Percentiles rank a stretch among this genome's conserved stretches.
Conservation (phyloP, 2,797 vertebrate genomes). For the Melanotaenia parkinsoni region DNA sequence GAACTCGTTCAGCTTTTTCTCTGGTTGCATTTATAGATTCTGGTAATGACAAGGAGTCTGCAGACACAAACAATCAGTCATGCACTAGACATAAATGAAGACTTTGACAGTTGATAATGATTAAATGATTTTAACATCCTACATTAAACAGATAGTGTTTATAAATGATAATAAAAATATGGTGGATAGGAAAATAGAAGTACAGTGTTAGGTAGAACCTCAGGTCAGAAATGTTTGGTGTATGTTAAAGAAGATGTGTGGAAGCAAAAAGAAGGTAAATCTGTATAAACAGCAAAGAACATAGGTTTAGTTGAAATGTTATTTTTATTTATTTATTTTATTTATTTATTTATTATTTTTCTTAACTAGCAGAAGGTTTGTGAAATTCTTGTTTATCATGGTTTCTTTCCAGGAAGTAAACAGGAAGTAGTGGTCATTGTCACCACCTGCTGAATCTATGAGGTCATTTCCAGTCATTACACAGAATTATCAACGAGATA, state of each 20-base stretch:
- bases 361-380: neutral
- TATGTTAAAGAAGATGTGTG: neutral
- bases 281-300: neutral
- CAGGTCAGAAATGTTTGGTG: too few relatives aligned
- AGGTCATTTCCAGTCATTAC: conserved; percentile 23
- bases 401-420: conserved; percentile 33
- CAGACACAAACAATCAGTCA: neutral
- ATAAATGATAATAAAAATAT: neutral
- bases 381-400: conserved; percentile 4
- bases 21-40: conserved; percentile 25
- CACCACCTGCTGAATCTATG: conserved; percentile 12
- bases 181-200: too few relatives aligned
- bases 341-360: neutral
- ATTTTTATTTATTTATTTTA: neutral
- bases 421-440: conserved; percentile 29
- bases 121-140: neutral
- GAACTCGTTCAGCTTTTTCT: conserved; percentile 29
- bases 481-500: neutral
- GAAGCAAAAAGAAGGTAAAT: neutral
- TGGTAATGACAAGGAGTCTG: neutral
- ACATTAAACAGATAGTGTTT: neutral
- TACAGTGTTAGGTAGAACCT: too few relatives aligned
- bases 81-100: neutral
- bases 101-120: neutral
- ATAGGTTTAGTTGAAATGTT: neutral